Evolutionary conservation across 2,113 vertebrate species (phyloP), one percentile per base, ranked within the genome.

Genomic region (Heterotilapia buettikoferi): DNA sequence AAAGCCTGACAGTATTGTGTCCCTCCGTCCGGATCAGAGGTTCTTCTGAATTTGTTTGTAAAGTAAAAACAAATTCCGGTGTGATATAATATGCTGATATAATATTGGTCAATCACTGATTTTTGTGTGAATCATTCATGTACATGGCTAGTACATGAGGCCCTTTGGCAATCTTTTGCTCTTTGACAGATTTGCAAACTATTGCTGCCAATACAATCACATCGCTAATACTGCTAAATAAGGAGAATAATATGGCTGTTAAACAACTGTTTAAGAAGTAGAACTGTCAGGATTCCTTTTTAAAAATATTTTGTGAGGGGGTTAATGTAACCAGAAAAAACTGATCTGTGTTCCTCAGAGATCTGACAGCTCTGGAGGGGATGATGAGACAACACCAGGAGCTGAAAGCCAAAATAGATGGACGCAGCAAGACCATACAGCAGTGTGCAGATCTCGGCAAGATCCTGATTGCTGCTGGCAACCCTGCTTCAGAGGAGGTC

Each of bases 401-500:
- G 79, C 95, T 98, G 92, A 98, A 98, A 94, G 97, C 95, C 1
- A 98, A 99, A 95, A 97, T 99, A 45, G 98, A 99, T 47, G 97
- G 97, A 50, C 97, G 98, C 86, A 97, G 96, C 4, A 97, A 97
- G 94, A 97, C 97, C 93, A 97, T 99, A 88, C 97, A 97, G 24
- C 96, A 97, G 43, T 98, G 98, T 89, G 96, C 97, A 5, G 96
- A 97, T 82, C 97, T 97, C 89, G 98, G 98, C 82, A 97, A 97
- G 85, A 96, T 97, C 84, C 95, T 99, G 56, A 96, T 98, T 3
- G 95, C 97, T 81, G 96, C 97, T 71, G 97, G 96, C 71, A 98
- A 98, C 94, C 97, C 97, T 1, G 98, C 98, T 4, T 97, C 98
- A 1, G 97, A 98, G 53, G 98, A 99, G 98, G 98, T 98, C 6